phyloP scores from a whole-genome alignment of 2,113 vertebrate species.

The Oceanodroma tethys region DNA sequence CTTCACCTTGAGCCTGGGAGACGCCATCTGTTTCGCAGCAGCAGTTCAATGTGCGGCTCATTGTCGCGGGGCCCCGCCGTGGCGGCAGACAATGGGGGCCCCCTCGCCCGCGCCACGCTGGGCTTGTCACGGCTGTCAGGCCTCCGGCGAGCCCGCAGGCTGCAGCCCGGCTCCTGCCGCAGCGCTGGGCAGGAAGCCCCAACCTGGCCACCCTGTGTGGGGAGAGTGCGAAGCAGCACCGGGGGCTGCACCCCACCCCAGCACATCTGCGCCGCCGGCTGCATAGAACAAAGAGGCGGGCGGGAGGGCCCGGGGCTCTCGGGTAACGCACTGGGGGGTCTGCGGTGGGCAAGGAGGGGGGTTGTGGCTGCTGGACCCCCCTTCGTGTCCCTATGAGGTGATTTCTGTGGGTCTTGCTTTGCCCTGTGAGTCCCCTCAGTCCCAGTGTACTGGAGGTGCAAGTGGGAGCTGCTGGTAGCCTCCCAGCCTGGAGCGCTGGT shows the following conservation, averaged over 20 bases:
- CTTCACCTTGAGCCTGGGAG: constrained; percentile 62
- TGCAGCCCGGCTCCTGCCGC: background rate
- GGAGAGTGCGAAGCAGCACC: background rate
- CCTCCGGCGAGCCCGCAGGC: background rate
- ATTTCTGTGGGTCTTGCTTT: background rate
- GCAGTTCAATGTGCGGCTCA: background rate
- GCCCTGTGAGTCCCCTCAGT: background rate
- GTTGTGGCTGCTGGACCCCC: background rate
- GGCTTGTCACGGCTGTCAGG: constrained; percentile 40
- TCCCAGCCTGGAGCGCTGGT: background rate
- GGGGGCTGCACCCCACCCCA: background rate
- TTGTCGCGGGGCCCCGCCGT: constrained; percentile 33
- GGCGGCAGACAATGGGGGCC: constrained; percentile 50
- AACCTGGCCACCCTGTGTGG: background rate
- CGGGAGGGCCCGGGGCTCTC: background rate
- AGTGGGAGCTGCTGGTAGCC: background rate
- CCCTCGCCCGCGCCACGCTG: background rate
- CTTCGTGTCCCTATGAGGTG: accelerated
- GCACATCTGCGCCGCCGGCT: background rate
- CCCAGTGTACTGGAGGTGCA: background rate
- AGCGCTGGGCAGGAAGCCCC: background rate
- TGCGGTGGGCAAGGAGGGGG: background rate
- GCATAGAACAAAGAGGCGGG: background rate
- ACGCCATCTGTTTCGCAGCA: constrained; percentile 64
- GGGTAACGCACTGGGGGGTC: background rate